A percentile compares a stretch with the other conserved stretches of the same genome.
Conservation (phyloP, 2,888 invertebrate species). For the Orthosia gracilis region DNA sequence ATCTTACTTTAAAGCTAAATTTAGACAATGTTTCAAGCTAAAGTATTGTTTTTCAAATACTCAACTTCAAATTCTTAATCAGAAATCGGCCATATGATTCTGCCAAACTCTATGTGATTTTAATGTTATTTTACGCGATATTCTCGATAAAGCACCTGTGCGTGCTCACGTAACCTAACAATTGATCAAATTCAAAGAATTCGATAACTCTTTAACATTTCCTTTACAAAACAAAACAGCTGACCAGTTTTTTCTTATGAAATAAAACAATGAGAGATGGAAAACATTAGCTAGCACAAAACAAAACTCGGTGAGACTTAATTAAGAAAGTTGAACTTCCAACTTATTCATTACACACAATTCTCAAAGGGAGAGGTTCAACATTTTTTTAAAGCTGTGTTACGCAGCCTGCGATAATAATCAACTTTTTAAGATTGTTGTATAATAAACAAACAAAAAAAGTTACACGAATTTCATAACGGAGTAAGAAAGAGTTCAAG, state of each 20-base stretch:
- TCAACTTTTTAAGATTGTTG: slow-evolving; percentile 47
- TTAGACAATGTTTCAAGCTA: too few species aligned
- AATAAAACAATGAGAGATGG: slow-evolving; percentile 39
- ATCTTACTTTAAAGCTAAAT: too few species aligned
- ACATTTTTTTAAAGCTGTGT: slow-evolving; percentile 45
- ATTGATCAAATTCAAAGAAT: neutral
- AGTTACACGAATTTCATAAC: slow-evolving; percentile 58
- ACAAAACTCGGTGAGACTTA: slow-evolving; percentile 48
- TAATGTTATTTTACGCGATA: neutral
- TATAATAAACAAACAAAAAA: slow-evolving; percentile 34
- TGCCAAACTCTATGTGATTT: too few species aligned
- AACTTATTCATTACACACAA: slow-evolving; percentile 31
- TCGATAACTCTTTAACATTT: slow-evolving; percentile 1
- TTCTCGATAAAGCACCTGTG: neutral
- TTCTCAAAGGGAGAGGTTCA: slow-evolving; percentile 28
- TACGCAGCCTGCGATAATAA: slow-evolving; percentile 46
- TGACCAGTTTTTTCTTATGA: slow-evolving; percentile 32
- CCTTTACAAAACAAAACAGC: slow-evolving; percentile 13
- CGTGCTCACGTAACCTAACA: slow-evolving; percentile 3
- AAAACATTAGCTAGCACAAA: slow-evolving; percentile 47
- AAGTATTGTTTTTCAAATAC: too few species aligned
- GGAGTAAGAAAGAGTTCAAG: slow-evolving; percentile 12
- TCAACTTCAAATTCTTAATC: too few species aligned
- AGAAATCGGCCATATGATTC: neutral
- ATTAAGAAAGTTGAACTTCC: slow-evolving; percentile 43